phyloP scores from a whole-genome alignment of 2,113 vertebrate genomes.

The Chamaea fasciata region DNA sequence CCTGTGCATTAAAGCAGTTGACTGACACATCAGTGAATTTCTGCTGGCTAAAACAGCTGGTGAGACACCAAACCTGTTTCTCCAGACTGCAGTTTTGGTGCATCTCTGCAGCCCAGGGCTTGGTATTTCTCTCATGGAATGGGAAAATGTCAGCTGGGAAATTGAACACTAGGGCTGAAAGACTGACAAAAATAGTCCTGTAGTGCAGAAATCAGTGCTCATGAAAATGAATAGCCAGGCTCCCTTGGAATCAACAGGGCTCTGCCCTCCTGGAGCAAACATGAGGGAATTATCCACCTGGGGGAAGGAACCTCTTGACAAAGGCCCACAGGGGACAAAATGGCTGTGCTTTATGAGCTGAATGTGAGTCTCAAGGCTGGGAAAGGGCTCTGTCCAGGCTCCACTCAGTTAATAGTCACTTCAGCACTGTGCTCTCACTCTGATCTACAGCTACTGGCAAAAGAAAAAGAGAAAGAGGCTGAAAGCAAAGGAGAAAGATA shows the following conservation, averaged over 20 bases:
- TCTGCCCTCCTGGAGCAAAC: background rate
- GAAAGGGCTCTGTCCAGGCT: background rate
- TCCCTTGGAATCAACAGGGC: background rate
- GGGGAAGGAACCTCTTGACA: background rate
- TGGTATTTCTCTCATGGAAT: background rate
- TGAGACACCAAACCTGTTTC: background rate
- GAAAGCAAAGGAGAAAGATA: conserved; percentile 36
- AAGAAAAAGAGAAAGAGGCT: conserved; percentile 29
- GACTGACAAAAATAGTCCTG: background rate
- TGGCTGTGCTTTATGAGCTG: background rate
- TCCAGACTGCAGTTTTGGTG: background rate
- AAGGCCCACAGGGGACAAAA: background rate
- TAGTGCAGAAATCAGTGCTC: background rate
- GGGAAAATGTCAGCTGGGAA: conserved; percentile 32
- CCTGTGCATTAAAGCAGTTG: background rate
- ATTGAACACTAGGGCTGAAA: background rate
- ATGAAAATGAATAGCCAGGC: background rate
- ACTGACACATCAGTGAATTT: background rate
- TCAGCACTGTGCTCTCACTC: background rate
- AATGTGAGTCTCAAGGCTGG: background rate
- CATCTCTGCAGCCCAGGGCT: background rate
- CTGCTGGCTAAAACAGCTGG: background rate
- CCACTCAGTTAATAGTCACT: background rate
- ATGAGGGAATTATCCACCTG: background rate
- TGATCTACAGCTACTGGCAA: conserved; percentile 40